These are phyloP conservation scores for Iphiclides podalirius DNA, from an alignment of 2,888 invertebrate genomes.

Conservation along the genomic window DNA sequence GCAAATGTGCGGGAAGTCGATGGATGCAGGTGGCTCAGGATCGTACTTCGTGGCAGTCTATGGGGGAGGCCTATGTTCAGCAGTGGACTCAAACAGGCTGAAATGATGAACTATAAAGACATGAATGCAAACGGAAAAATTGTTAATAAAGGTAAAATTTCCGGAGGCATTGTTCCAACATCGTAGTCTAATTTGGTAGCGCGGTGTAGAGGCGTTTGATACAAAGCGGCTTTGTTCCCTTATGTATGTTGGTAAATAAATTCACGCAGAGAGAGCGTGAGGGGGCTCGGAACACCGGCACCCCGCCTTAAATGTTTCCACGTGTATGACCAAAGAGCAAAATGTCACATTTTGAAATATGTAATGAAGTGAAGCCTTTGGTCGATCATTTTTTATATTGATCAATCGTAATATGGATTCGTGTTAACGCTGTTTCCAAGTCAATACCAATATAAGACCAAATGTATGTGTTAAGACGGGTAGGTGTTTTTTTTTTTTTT, in stretches of 20 bases:
- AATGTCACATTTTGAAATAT: background rate
- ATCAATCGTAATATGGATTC: too few species aligned
- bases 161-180: constrained; percentile 17
- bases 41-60: too few species aligned
- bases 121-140: background rate
- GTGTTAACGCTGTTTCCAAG: too few species aligned
- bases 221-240: constrained; percentile 29
- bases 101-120: background rate
- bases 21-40: too few species aligned
- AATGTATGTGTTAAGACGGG: too few species aligned
- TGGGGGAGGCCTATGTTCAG: too few species aligned
- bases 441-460: too few species aligned
- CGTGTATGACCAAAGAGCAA: background rate
- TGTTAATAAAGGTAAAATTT: too few species aligned
- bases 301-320: constrained; percentile 7
- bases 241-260: constrained; percentile 25
- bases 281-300: constrained; percentile 13
- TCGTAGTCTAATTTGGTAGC: constrained; percentile 29
- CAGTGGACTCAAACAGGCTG: too few species aligned
- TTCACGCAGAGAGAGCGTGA: constrained; percentile 9
- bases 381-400: too few species aligned
- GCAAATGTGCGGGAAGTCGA: too few species aligned
- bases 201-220: constrained; percentile 31
- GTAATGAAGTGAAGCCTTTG: background rate
- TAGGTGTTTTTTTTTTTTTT: too few species aligned